Base-by-base conservation (phyloP, 2,113 vertebrate genomes). In the Andinoacara biseriatus region DNA sequence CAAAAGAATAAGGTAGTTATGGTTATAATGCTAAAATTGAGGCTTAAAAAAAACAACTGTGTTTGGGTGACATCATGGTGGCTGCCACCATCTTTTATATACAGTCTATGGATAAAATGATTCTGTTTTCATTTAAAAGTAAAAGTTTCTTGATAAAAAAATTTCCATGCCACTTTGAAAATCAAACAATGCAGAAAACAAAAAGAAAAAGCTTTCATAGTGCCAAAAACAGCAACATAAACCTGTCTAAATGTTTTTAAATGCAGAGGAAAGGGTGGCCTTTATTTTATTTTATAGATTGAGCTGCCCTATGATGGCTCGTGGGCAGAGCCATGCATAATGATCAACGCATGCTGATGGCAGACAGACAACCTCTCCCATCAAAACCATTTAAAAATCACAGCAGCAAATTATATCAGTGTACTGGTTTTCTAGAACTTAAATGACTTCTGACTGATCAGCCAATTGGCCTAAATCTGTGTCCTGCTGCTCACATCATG, bases 401-500 rank as follows among this genome's bases (percentile, higher is more conserved):
- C 72, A 74, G 20, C 5, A 7, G 26, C 46, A 46, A 60, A 83
- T 84, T 15, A 63, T 46, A 58, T 14, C 78, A 59, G 56, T 3
- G 58, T 74, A 8, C 33, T 31, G 80, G 40, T 60, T 80, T 72
- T 78, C 43, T 22, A 24, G 14, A 11, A 75, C 40, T 43, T 58
- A 58, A 84, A 75, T 14, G 46, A 72, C 33, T 72, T 54, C 77
- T 81, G 86, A 52, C 58, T 74, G 75, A 84, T 59, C 76, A 63
- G 78, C 78, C 58, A 69, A 24, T 40, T 56, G 75, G 58, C 63
- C 58, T 88, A 61, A 83, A 86, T 79, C 52, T 72, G 78, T 24
- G 78, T 87, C 82, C 69, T 20, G 75, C 72, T 80, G 78, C 88
- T 69, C 74, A 58, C 74, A 67, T 85, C 40, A 26, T 46, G 26